These are phyloP conservation scores for Morelia viridis DNA, from an alignment of 2,797 vertebrate species.

Conservation along the genomic window DNA sequence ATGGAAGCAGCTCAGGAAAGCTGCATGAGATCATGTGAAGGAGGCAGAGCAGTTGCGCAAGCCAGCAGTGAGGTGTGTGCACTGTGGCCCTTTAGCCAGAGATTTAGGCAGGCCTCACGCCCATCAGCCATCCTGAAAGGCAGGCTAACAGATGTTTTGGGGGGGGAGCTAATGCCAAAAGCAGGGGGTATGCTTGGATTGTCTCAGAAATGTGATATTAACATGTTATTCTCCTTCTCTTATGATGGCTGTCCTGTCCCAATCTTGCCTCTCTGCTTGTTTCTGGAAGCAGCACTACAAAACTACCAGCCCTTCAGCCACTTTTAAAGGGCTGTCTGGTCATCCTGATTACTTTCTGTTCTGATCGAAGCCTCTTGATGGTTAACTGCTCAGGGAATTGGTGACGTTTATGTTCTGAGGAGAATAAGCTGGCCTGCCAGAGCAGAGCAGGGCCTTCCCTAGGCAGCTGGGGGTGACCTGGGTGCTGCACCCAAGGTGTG, in stretches of 20 bases:
- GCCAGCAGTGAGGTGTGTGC: not conserved
- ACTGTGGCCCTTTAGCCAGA: not conserved
- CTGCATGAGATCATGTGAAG: not conserved
- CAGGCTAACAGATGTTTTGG: too few species aligned
- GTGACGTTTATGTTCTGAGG: not conserved
- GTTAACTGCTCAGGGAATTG: constrained; percentile 38
- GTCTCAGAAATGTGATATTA: not conserved
- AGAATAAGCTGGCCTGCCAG: not conserved
- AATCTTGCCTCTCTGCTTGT: not conserved
- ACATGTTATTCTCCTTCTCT: not conserved
- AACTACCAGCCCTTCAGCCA: not conserved
- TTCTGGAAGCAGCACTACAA: constrained; percentile 14
- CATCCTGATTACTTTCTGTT: constrained; percentile 60
- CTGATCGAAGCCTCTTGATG: constrained; percentile 55
- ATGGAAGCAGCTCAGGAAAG: not conserved
- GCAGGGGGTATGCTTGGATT: not conserved
- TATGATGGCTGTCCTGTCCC: not conserved
- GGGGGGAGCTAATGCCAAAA: not conserved
- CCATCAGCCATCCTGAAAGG: not conserved
- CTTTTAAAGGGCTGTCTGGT: constrained; percentile 62
- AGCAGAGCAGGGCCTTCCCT: not conserved
- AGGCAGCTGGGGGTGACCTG: too few species aligned
- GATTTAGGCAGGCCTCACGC: not conserved
- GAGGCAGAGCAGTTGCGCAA: not conserved
- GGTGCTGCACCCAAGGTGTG: not conserved